Evolutionary conservation across 1,140 invertebrate genomes (phyloP), one percentile per base, ranked within the genome.

Genomic region (Hydropsyche tenuis): DNA sequence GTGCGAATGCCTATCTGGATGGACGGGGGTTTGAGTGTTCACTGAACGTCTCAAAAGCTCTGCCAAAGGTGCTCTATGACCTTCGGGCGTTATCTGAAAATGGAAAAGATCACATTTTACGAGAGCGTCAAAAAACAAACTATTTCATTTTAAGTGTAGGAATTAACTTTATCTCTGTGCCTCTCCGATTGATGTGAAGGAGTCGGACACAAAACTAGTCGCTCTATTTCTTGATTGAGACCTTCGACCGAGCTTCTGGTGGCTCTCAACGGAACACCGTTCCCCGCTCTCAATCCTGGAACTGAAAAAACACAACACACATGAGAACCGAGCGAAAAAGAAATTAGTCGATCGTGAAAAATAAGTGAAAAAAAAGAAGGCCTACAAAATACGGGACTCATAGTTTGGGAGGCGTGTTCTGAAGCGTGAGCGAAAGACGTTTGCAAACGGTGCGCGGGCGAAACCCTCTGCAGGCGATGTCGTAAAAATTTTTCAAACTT

Each of bases 211-310:
- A 92, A 82, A 46, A 92, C 91, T 56, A 91, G 85, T 79, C 88
- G 86, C 82, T 94, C 92, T 72, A 94, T 93, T 83, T 94, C 92
- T 81, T 93, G 92, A 83, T 94, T 95, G 1, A 94, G 86, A 43
- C 92, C 93, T 84, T 95, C 93, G 20, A 94, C 92, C 62, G 93
- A 94, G 77, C 90, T 94, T 69, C 93, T 86, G 84, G 94, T 91
- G 69, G 91, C 89, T 78, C 90, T 85, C 78, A 89, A 82, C 72
- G 88, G 87, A 78, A 88, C 89, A 62, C 73, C 71, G 14, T 73
- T 73, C 5, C 70, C 73, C n/a, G 73, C 73, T 30, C 74, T 73
- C 20, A 77, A 51, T 45, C 70, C 72, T 48, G 72, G 66, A 73
- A 76, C 74, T 78, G 30, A 18, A 22, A 72, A 65, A 12, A 60